Percentiles rank a stretch among this genome's conserved stretches.
Conservation (phyloP, 2,113 vertebrate genomes). For the Setophaga coronata region DNA sequence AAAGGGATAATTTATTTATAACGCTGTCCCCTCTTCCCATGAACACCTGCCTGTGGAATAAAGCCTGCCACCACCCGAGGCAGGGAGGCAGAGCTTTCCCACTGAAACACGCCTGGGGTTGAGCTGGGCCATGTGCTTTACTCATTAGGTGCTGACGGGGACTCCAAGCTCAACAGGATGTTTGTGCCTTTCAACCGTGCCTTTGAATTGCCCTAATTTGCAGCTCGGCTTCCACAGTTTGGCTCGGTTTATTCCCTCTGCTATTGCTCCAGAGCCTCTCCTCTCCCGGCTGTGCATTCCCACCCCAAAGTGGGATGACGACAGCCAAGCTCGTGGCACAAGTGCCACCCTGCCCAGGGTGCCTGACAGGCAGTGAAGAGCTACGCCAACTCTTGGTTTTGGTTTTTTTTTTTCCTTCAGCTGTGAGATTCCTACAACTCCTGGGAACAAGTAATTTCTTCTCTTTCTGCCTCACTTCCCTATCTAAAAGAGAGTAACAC, state of each 20-base stretch:
- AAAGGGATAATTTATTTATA: conserved; percentile 64
- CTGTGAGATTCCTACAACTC: background rate
- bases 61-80: background rate
- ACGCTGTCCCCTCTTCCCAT: background rate
- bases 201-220: background rate
- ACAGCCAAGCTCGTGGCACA: background rate
- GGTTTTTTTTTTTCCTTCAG: background rate
- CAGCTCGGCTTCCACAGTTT: background rate
- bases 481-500: background rate
- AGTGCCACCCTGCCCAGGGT: background rate
- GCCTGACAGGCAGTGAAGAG: background rate
- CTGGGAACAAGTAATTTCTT: background rate
- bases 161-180: conserved; percentile 9
- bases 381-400: background rate
- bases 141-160: background rate
- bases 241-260: background rate
- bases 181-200: background rate
- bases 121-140: background rate
- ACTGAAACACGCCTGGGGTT: background rate
- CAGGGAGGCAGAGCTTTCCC: background rate
- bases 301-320: background rate
- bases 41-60: conserved; percentile 58
- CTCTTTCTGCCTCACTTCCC: background rate
- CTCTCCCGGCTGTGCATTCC: background rate
- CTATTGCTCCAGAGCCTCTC: background rate